Percentiles rank a stretch among this genome's conserved stretches.
Evolutionary conservation across 2,113 vertebrate genomes (phyloP).

Genomic region (Ginglymostoma cirratum): DNA sequence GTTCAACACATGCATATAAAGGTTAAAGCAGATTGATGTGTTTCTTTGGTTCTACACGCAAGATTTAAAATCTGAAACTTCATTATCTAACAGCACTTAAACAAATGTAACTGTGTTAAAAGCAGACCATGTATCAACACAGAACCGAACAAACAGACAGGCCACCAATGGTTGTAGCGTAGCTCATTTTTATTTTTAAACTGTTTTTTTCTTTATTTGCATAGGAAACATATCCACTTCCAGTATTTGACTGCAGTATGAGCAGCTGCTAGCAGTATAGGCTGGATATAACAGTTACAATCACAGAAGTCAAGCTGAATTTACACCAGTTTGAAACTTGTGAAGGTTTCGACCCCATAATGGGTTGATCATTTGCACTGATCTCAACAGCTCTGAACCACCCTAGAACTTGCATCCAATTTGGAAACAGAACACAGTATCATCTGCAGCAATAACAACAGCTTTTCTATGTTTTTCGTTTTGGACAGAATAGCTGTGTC

Average conservation of each 20-base stretch:
- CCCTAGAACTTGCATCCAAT: not conserved
- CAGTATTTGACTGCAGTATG: conserved; percentile 99
- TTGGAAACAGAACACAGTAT: not conserved
- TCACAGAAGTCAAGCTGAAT: conserved; percentile 99
- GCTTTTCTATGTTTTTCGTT: not conserved
- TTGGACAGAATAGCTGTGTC: not conserved
- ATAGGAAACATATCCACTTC: conserved; percentile 99
- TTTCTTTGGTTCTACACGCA: not conserved
- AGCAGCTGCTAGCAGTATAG: conserved; percentile 99
- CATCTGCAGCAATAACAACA: not conserved
- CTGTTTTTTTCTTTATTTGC: conserved; percentile 79
- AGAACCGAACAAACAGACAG: conserved; percentile 17
- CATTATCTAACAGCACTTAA: not conserved
- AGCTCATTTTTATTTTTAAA: conserved; percentile 99
- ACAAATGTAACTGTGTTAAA: not conserved
- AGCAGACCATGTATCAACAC: not conserved
- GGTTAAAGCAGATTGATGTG: not conserved
- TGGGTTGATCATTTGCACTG: not conserved
- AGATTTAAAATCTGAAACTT: not conserved
- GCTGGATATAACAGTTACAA: conserved; percentile 99
- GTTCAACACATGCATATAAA: not conserved
- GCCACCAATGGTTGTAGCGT: conserved; percentile 78
- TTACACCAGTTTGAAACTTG: conserved; percentile 99
- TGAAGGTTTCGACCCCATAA: conserved; percentile 50
- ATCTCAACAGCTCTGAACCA: not conserved